Conservation (phyloP, 37 sponge, comb jelly and placozoan species). For the Dysidea cf. avara region DNA sequence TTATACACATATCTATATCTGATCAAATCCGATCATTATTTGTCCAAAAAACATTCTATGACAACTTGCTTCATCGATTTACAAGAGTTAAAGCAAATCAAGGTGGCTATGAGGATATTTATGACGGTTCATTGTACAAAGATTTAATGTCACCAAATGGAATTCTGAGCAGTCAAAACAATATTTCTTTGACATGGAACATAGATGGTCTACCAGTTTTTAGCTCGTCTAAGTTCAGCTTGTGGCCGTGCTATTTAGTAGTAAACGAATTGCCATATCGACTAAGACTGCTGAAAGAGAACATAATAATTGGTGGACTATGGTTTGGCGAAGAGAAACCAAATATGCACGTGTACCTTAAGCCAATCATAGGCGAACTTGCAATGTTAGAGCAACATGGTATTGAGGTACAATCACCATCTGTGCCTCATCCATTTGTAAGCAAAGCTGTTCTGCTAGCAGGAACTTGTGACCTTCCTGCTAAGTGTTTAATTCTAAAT, state of each 20-base stretch:
- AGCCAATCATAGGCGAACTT: neutral
- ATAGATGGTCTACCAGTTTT: conserved; percentile 11
- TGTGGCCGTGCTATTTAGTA: conserved; percentile 8
- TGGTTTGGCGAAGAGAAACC: conserved; percentile 10
- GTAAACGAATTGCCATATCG: conserved; percentile 5
- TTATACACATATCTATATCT: neutral
- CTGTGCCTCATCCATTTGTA: too few species aligned
- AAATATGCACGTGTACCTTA: conserved; percentile 7
- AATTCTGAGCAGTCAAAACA: neutral
- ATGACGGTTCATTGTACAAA: neutral
- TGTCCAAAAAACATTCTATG: too few species aligned
- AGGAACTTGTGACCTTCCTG: too few species aligned
- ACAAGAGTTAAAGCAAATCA: too few species aligned
- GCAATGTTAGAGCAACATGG: neutral
- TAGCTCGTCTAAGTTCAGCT: neutral
- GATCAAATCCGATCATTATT: too few species aligned
- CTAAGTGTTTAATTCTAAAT: too few species aligned
- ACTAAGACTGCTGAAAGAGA: neutral
- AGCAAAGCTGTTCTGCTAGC: too few species aligned
- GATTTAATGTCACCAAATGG: neutral
- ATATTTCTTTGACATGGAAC: conserved; percentile 2
- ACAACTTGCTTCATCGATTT: too few species aligned
- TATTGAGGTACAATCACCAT: too few species aligned
- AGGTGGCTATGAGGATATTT: conserved; percentile 1
- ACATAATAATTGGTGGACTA: neutral